Evolutionary conservation across 2,797 vertebrate species (phyloP).

Genomic region (Alauda arvensis): DNA sequence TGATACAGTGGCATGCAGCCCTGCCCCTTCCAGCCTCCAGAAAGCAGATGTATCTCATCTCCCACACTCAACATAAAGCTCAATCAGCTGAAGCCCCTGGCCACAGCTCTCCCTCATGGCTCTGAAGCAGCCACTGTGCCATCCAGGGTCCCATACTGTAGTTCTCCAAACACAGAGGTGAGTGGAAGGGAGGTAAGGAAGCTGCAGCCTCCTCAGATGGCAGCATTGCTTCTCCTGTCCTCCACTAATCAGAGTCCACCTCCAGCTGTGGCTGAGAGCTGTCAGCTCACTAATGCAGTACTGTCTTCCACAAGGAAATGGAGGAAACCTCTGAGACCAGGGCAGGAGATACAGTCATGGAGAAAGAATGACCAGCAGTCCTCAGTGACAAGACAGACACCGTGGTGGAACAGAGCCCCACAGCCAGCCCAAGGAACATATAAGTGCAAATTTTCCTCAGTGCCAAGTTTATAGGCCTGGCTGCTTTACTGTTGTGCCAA

Average conservation of each 20-base stretch:
- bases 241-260: neutral
- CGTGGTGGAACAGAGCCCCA: neutral
- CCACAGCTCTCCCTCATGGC: neutral
- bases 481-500: neutral
- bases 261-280: neutral
- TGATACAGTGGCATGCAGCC: neutral
- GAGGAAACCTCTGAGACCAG: neutral
- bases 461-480: neutral
- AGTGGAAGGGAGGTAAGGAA: neutral
- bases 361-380: neutral
- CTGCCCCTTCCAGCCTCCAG: neutral
- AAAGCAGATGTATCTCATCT: neutral
- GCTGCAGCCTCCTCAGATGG: neutral
- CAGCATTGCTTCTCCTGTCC: neutral
- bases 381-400: neutral
- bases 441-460: neutral
- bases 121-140: neutral
- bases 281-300: rapidly evolving
- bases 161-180: neutral
- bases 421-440: neutral
- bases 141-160: neutral
- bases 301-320: neutral
- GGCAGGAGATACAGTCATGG: neutral
- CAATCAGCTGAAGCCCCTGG: neutral
- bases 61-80: neutral